Evolutionary conservation across 2,888 invertebrate species (phyloP), one percentile per base, ranked within the genome.

Genomic region (Cantharis rufa): DNA sequence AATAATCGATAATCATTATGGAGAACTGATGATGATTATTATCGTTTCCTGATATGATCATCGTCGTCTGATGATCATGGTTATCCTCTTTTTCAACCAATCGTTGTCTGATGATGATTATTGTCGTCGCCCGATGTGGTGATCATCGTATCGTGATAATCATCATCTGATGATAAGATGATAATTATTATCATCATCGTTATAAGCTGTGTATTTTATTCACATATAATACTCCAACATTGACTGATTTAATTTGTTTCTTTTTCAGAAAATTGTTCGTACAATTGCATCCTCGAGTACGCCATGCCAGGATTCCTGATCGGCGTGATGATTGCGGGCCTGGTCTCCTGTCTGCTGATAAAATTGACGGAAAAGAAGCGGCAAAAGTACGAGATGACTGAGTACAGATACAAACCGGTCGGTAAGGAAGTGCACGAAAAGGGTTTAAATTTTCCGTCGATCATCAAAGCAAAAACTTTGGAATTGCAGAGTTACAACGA

Each of bases 321-420:
- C 5, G 75, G 75, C 2, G 61, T 71, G 2, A 68, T 78, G 10
- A 72, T 78, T 62, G 72, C 62, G 1, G 75, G 66, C 7, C 27
- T 75, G 2, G 13, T 75, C 1, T 32, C 72, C 7, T 78, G 75
- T 9, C 32, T 63, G 13, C 72, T 76, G 64, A 32, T 76, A 10
- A 74, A 76, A 32, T 76, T 76, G 27, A 71, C 69, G 3, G 76
- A 78, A 48, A 78, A 78, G 66, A 76, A 78, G 15, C 74, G 76
- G 1, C 76, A 76, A 24, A 76, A 78, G 32, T 76, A 78, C 64
- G 74, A 76, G 62, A 76, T 78, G 72, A 18, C 64, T 3, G 68
- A 70, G 16, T 79, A 75, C 71, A 74, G 75, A n/a, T 81, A 81
- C 76, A 80, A 74, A 27, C 79, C 78, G 3, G 80, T 80, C 15